Evolutionary conservation across 2,888 invertebrate genomes (phyloP), one percentile per base, ranked within the genome.

Genomic region (Synergus laeviventris): DNA sequence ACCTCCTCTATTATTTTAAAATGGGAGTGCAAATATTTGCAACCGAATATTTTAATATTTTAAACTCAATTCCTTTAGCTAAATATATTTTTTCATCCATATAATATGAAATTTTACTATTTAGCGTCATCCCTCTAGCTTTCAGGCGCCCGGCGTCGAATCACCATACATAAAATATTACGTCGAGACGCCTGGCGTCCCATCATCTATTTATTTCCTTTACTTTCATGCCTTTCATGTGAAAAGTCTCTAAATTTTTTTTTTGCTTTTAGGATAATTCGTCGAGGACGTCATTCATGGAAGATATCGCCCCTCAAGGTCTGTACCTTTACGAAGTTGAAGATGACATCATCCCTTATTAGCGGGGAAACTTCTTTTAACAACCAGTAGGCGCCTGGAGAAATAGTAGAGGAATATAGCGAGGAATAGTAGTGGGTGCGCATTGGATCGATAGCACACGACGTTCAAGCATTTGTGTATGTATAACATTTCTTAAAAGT

Each of bases 371-470:
- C 49, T 49, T 49, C n/a, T 49, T 8, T 49, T 39, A 39, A 39
- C 11, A 39, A 39, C 39, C 39, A 39, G 8, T 5, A 31, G 5
- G 31, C 31, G 31, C 31, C 31, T 31, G 5, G 31, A 31, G 31
- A n/a, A n/a, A n/a, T n/a, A n/a, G n/a, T n/a, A n/a, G n/a, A 31
- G 31, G 5, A 5, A 31, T 64, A 64, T 64, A 64, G 39, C 14
- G 39, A 9, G 64, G 21, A 64, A 64, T 18, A 64, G 36, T 61
- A 61, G 64, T 64, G 42, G 36, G 56, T 75, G 78, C 78, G 76
- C 78, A 64, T 74, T 76, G 61, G 78, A 79, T 79, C 78, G 78
- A 79, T 79, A 79, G 21, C 73, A 74, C 73, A 74, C 76, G 74
- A 73, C 78, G 78, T 75, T 75, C 74, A 61, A 39, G 60, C 42